phyloP scores from a whole-genome alignment of 1,140 invertebrate genomes.

The Drosophila nikananu region DNA sequence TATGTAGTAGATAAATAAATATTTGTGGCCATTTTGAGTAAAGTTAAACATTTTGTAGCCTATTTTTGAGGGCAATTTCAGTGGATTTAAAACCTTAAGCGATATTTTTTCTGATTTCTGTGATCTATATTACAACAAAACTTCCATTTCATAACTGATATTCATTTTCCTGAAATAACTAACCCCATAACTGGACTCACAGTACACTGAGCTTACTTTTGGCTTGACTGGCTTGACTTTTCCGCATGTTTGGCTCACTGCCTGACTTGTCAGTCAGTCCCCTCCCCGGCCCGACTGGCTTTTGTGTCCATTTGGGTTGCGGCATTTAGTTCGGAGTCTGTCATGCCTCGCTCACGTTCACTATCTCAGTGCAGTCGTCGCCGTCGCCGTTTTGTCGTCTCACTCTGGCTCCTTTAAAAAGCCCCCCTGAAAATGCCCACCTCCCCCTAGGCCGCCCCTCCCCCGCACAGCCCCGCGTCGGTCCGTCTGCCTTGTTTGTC shows the following conservation, averaged over 20 bases:
- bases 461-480: slow-evolving; percentile 18
- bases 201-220: slow-evolving; percentile 21
- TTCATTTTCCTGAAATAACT: not conserved
- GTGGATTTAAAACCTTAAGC: too few relatives aligned
- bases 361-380: slow-evolving; percentile 58
- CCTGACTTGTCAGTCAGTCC: slow-evolving; percentile 30
- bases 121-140: too few relatives aligned
- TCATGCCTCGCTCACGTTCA: slow-evolving; percentile 57
- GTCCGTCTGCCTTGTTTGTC: slow-evolving; percentile 81
- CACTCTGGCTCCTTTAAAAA: slow-evolving; percentile 16
- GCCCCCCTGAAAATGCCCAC: not conserved
- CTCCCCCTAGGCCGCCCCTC: not conserved
- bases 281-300: slow-evolving; percentile 4
- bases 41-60: not conserved
- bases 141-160: too few relatives aligned
- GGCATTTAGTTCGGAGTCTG: slow-evolving; percentile 59
- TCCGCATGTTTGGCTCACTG: slow-evolving; percentile 66
- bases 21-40: not conserved
- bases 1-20: too few relatives aligned
- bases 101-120: too few relatives aligned
- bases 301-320: slow-evolving; percentile 48
- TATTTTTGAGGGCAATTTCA: too few relatives aligned
- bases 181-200: slow-evolving; percentile 1
- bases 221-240: slow-evolving; percentile 61
- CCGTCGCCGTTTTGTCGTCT: slow-evolving; percentile 23